phyloP scores from a whole-genome alignment of 2,888 invertebrate species.

The Trachelus stipa region DNA sequence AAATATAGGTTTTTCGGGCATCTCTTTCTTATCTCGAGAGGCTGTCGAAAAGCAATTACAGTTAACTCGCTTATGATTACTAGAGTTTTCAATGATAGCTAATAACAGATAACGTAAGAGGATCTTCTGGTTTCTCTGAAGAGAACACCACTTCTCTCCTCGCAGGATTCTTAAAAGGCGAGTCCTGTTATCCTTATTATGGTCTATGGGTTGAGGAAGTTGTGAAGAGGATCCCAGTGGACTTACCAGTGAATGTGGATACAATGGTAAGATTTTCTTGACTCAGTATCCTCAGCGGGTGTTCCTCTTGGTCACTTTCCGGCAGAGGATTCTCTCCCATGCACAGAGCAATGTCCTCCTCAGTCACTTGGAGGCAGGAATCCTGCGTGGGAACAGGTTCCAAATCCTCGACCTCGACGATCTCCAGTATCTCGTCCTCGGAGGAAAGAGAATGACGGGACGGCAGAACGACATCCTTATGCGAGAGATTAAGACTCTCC shows the following conservation, averaged over 20 bases:
- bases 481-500: constrained; percentile 82
- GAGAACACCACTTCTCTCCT: neutral
- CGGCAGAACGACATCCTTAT: constrained; percentile 76
- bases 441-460: constrained; percentile 72
- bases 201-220: neutral
- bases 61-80: neutral
- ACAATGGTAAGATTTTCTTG: constrained; percentile 92
- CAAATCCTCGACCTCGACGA: constrained; percentile 83
- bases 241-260: constrained; percentile 85
- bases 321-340: constrained; percentile 81
- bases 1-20: neutral
- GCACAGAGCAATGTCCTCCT: constrained; percentile 91
- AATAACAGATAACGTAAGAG: neutral
- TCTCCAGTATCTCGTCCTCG: constrained; percentile 83
- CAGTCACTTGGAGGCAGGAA: constrained; percentile 89
- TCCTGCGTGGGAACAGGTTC: constrained; percentile 90
- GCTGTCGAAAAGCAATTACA: neutral
- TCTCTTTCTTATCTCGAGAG: neutral
- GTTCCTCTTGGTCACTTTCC: constrained; percentile 83
- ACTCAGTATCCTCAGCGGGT: constrained; percentile 88
- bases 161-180: constrained; percentile 19
- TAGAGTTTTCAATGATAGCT: neutral
- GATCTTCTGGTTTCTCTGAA: neutral
- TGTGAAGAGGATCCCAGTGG: constrained; percentile 34
- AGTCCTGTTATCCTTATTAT: neutral